Evolutionary conservation across 2,797 vertebrate species (phyloP), one percentile per base, ranked within the genome.

Genomic region (Sebastiscus tertius): DNA sequence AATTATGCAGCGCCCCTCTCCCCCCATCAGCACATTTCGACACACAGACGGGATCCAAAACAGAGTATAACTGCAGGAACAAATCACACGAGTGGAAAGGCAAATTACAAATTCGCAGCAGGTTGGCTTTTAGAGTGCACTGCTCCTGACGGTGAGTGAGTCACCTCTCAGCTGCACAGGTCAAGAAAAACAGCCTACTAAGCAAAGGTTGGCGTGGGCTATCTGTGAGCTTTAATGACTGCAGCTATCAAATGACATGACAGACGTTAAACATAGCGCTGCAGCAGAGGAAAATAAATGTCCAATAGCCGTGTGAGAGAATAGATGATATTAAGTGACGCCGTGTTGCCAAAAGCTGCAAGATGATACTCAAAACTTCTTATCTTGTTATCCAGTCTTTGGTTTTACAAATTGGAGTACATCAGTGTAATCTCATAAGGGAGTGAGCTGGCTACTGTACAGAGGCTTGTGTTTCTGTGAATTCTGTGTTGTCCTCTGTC

Each of bases 71-170:
- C 88, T 81, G 90, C 84, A 70, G 84, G 86, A 85, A 66, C 27
- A 70, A 87, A 86, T 91, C 75, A 90, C 87, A 87, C 46, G 68
- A 85, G 84, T 75, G 82, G 68, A 91, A 88, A 93, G 83, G 87
- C 82, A 92, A 93, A 94, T 95, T 90, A 90, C 79, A 87, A 85
- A 91, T 90, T 93, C 92, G 86, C 83, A 91, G 91, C 86, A 67
- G 87, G 87, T 88, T 67, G 81, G 81, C 90, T 88, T 90, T 89
- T 90, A 89, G 87, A 90, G 89, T 74, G 77, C 84, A 80, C 75
- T 66, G 83, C 64, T 87, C 80, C 88, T 86, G 87, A 89, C 54
- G 29, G 82, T 34, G 71, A 87, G 84, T 79, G 84, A 93, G 90
- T 95, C 93, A 91, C 93, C 91, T 90, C 83, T 88, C 77, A 34